Base-by-base conservation (phyloP, 2,797 vertebrate genomes). In the Acrossocheilus wenchowensis region DNA sequence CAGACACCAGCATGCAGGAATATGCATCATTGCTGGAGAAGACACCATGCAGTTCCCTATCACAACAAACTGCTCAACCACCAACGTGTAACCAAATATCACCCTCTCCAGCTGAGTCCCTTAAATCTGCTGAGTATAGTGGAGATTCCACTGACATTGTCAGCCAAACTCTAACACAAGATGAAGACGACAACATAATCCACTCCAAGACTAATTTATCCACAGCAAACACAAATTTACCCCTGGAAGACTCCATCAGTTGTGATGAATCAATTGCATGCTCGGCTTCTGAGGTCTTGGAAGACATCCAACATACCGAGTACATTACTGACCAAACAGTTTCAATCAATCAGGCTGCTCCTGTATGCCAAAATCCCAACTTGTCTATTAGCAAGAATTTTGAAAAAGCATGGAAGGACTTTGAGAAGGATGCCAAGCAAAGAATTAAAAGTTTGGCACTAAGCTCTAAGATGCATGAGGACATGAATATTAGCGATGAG, bases 341-440 rank as follows among this genome's bases (percentile, higher is more conserved):
- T 52, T 87, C 78, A 52, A 45, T 69, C 66, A 41, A 30, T 64
- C 60, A 77, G 69, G 21, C 66, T 69, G 60, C 45, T 74, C 12
- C 21, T 52, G 54, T 30, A 71, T 30, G 45, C 62, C 86, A 83
- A 80, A 86, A 7, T 43, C 50, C 80, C 17, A 72, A 84, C 69
- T 60, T 66, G 57, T 82, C 85, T 41, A 14, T 26, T 34, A 72
- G 62, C 74, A 83, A 83, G 14, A 77, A 34, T 86, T 64, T 87
- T 66, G 87, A 90, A 84, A 86, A 73, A 45, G 85, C 88, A 66
- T 90, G 90, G 90, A 73, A 88, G 73, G 41, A 85, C 60, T 89
- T 90, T 85, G 90, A 90, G 62, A 85, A 88, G 48, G 83, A 79
- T 78, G 50, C 87, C 34, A 84, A 78, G 80, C 75, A 68, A 81